Evolutionary conservation across 2,888 invertebrate species (phyloP).

Genomic region (Lepeophtheirus nordmannii): DNA sequence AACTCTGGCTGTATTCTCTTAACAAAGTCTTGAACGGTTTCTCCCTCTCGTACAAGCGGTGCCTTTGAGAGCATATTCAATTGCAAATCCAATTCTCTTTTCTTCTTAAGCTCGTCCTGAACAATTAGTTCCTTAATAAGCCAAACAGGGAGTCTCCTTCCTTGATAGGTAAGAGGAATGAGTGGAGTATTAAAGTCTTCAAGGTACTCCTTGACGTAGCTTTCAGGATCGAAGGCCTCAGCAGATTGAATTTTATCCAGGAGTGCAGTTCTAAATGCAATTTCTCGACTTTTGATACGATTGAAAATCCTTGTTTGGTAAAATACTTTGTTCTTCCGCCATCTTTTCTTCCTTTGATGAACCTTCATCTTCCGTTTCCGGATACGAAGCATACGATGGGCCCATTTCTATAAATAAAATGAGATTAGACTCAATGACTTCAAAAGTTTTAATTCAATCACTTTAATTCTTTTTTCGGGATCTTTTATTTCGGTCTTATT

Average conservation of each 20-base stretch:
- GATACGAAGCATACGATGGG: conserved; percentile 12
- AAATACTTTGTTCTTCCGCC: conserved; percentile 7
- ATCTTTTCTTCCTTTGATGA: conserved; percentile 5
- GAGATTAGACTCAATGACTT: neutral
- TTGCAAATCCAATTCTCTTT: neutral
- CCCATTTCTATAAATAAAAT: neutral
- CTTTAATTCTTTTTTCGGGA: neutral
- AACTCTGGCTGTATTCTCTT: neutral
- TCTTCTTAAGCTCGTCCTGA: neutral
- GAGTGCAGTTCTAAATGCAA: conserved; percentile 4
- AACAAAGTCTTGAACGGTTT: neutral
- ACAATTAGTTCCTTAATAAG: neutral
- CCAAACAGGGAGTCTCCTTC: neutral
- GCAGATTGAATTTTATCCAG: neutral
- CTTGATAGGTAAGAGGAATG: conserved; percentile 1
- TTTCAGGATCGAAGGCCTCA: conserved; percentile 7
- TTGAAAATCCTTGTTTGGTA: neutral
- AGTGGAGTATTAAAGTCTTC: conserved; percentile 1
- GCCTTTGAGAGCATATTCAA: neutral
- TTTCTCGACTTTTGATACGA: neutral
- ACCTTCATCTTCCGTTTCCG: conserved; percentile 11
- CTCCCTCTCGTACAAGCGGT: neutral
- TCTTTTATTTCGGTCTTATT: neutral
- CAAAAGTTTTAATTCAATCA: neutral
- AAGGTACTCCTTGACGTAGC: conserved; percentile 7